phyloP scores from a whole-genome alignment of 1,140 invertebrate genomes.

The Monochamus saltuarius region DNA sequence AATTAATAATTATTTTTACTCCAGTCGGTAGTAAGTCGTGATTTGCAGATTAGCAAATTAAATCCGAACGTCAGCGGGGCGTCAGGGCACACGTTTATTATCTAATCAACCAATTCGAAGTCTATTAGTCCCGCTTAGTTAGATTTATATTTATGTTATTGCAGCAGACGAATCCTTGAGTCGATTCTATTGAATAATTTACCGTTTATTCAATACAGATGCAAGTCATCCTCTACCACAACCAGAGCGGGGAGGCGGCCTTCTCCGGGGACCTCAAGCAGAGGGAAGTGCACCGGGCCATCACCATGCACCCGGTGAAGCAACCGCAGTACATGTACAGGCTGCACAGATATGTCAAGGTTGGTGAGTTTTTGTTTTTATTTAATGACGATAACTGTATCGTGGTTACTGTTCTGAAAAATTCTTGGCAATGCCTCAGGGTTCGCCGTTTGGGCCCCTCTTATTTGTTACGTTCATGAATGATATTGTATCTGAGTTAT shows the following conservation, averaged over 20 bases:
- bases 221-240: conserved; percentile 96
- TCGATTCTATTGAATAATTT: background rate
- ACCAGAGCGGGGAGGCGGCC: conserved; percentile 84
- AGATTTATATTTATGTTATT: background rate
- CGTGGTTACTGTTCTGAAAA: too few species aligned
- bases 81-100: too few species aligned
- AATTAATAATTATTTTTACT: too few species aligned
- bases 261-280: conserved; percentile 85
- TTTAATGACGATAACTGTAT: too few species aligned
- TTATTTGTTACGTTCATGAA: too few species aligned
- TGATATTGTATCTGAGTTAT: too few species aligned
- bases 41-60: too few species aligned
- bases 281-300: conserved; percentile 87
- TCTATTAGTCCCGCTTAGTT: background rate
- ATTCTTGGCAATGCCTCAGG: too few species aligned
- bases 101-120: background rate
- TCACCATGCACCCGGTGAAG: conserved; percentile 96
- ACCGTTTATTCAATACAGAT: conserved; percentile 65
- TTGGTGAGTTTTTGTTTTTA: conserved; percentile 50
- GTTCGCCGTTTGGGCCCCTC: too few species aligned
- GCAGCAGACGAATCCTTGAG: background rate
- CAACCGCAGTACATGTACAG: conserved; percentile 85
- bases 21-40: too few species aligned
- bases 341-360: conserved; percentile 86
- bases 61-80: too few species aligned